Conservation (phyloP, 2,113 vertebrate genomes). For the Gasterosteus aculeatus region DNA sequence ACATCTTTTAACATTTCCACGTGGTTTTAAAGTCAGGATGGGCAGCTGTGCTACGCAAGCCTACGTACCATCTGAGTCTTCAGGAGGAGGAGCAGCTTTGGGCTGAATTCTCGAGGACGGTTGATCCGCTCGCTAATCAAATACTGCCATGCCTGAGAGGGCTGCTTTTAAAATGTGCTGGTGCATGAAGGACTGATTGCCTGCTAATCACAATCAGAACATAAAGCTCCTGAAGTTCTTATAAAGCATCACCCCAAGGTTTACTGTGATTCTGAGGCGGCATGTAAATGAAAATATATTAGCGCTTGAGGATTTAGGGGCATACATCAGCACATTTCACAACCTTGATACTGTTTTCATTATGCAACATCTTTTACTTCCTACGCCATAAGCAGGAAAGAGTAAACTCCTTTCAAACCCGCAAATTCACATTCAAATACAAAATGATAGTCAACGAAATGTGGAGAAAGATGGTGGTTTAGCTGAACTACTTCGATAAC, state of each 20-base stretch:
- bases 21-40: conserved; percentile 43
- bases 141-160: background rate
- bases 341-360: conserved; percentile 12
- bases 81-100: conserved; percentile 7
- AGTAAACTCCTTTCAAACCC: background rate
- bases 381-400: background rate
- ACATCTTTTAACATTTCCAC: conserved; percentile 40
- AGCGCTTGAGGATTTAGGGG: conserved; percentile 28
- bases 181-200: background rate
- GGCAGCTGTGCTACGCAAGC: conserved; percentile 14
- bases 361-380: conserved; percentile 27
- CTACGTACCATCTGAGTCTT: conserved; percentile 19
- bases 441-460: background rate
- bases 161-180: background rate
- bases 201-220: conserved; percentile 13
- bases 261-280: background rate
- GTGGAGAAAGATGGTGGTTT: background rate
- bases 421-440: background rate
- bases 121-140: conserved; percentile 20
- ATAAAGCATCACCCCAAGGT: background rate
- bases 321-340: background rate
- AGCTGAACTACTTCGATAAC: background rate
- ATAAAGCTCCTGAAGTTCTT: background rate
- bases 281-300: conserved; percentile 21
- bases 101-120: conserved; percentile 15